Percentiles rank a stretch among this genome's conserved stretches.
Conservation (phyloP, 2,888 invertebrate genomes). For the Tuberolachnus salignus region DNA sequence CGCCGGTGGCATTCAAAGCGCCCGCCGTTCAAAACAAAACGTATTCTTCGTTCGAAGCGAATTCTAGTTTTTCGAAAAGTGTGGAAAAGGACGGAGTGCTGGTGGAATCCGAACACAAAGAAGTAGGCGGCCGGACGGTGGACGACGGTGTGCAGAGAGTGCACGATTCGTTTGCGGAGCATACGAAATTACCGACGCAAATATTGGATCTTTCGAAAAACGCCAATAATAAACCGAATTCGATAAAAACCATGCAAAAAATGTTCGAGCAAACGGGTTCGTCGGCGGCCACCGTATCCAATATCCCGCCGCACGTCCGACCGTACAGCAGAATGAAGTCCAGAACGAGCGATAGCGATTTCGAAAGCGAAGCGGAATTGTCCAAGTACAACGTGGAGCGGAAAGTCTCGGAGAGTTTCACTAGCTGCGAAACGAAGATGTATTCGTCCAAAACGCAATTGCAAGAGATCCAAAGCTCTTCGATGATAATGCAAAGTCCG, state of each 20-base stretch:
- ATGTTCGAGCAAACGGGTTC: slow-evolving; percentile 45
- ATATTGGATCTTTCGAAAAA: background rate
- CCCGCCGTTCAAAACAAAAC: background rate
- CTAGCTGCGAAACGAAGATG: slow-evolving; percentile 24
- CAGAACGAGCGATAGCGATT: slow-evolving; percentile 69
- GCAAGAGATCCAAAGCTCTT: slow-evolving; percentile 32
- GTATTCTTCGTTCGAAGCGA: slow-evolving; percentile 10
- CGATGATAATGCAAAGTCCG: slow-evolving; percentile 32
- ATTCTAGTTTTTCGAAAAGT: slow-evolving; percentile 27
- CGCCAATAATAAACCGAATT: slow-evolving; percentile 37
- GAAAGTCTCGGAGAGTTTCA: slow-evolving; percentile 11
- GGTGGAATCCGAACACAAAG: slow-evolving; percentile 28
- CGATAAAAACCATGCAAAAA: slow-evolving; percentile 52
- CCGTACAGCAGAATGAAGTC: slow-evolving; percentile 29
- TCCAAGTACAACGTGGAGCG: slow-evolving; percentile 61
- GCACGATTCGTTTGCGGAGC: slow-evolving; percentile 30
- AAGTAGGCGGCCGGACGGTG: slow-evolving; percentile 13
- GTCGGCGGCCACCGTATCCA: background rate
- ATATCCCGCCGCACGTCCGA: background rate
- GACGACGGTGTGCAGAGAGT: slow-evolving; percentile 18
- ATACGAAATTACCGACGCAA: slow-evolving; percentile 11
- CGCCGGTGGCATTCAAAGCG: slow-evolving; percentile 2
- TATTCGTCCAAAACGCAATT: slow-evolving; percentile 35
- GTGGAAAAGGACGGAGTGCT: slow-evolving; percentile 30
- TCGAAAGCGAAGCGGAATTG: slow-evolving; percentile 73